Evolutionary conservation across 2,113 vertebrate genomes (phyloP), one percentile per base, ranked within the genome.

Genomic region (Myiagra hebetior): DNA sequence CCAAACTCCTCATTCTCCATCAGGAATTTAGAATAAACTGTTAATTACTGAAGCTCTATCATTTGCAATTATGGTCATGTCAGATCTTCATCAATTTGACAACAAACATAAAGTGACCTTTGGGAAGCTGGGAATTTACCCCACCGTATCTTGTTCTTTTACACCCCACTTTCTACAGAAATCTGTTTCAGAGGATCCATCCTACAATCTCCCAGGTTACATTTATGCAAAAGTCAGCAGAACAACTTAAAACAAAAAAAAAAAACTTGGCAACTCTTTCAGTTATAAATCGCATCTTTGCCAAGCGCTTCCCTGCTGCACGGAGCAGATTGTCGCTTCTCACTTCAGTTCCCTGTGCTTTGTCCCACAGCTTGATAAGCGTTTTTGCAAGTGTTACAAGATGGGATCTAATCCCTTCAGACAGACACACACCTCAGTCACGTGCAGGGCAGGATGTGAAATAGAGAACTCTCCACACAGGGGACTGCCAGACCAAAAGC

Each of bases 231-330:
- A 91, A 95, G 50, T 89, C 93, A 96, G 91, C 91, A 91, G 79
- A 94, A 91, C 15, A 77, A 89, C 49, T 77, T 69, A 35, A 28
- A 85, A 82, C 28, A 89, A 74, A 39, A 50, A 39, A 50, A 39
- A 39, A 37, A 57, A n/a, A 4, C 73, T 82, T 81, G 87, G 69
- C 90, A 91, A 49, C 47, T 33, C 83, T 57, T 18, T 28, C 19
- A 20, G 92, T 93, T 93, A 89, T 82, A 93, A 89, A 72, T 56
- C 75, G 33, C 49, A 55, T 91, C 74, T 78, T 86, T 87, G 69
- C 81, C 92, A 95, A 95, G 64, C 72, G 73, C 91, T 86, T 92
- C 76, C 89, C 91, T 91, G 91, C 87, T 94, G 93, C 81, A 85
- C 8, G 31, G 89, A 93, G 77, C 95, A 97, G 95, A 93, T 89